Conservation (phyloP, 2,797 vertebrate species). For the Pangasius larnaudii region DNA sequence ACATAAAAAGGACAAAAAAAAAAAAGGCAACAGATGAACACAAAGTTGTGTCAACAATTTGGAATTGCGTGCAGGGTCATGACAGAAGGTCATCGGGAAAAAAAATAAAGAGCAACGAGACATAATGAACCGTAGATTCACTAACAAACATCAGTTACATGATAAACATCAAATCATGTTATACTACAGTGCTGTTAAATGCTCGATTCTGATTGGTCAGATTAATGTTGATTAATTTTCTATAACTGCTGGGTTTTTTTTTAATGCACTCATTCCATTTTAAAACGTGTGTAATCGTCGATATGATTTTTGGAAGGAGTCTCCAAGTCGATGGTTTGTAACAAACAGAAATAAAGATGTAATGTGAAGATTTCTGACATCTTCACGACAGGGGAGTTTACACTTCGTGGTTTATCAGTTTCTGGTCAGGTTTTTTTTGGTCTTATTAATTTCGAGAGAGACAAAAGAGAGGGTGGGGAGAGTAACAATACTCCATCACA, state of each 20-base stretch:
- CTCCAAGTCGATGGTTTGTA: not conserved
- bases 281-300: no score
- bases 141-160: not conserved
- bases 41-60: slow-evolving; percentile 28
- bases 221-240: not conserved
- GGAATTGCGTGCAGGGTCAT: not conserved
- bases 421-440: no score
- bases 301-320: not conserved
- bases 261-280: not conserved
- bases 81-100: not conserved
- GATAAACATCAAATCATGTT: no score
- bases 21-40: not conserved
- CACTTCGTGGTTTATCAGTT: no score
- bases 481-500: no score
- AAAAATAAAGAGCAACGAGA: not conserved
- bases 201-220: not conserved
- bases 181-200: not conserved
- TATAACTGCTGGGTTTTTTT: not conserved
- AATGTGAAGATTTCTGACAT: no score
- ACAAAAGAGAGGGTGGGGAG: no score
- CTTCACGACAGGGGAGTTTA: not conserved
- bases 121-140: not conserved
- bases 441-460: no score
- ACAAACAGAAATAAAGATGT: not conserved
- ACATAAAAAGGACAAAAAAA: not conserved